These are phyloP conservation scores for Brevipalpus yothersi DNA, from an alignment of 1,140 invertebrate species.

Conservation along the genomic window DNA sequence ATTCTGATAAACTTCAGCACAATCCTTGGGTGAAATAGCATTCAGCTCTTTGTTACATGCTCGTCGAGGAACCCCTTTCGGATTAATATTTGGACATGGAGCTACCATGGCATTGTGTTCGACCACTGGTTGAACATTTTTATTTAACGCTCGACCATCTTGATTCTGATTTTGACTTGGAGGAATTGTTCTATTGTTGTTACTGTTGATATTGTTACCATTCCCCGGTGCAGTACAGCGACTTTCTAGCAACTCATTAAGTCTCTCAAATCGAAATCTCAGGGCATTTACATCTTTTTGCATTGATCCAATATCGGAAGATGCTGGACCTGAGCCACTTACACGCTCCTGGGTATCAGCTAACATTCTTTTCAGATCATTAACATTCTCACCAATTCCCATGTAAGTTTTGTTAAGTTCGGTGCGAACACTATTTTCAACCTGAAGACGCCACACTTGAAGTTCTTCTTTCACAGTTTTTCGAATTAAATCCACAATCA, in stretches of 20 bases:
- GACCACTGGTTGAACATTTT: not conserved
- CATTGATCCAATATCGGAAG: not conserved
- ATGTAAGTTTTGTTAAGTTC: too few species aligned
- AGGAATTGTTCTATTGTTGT: not conserved
- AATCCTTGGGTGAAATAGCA: slow-evolving; percentile 18
- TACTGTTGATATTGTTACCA: not conserved
- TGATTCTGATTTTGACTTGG: not conserved
- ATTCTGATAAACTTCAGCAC: slow-evolving; percentile 49
- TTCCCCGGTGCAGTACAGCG: not conserved
- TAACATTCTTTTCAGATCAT: too few species aligned
- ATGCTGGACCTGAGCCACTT: not conserved
- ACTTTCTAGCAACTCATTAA: not conserved
- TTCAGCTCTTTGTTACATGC: not conserved
- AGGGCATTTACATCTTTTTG: not conserved
- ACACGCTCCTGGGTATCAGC: too few species aligned
- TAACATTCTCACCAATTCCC: too few species aligned
- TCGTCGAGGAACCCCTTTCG: too few species aligned
- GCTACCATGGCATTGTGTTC: not conserved
- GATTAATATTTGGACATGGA: not conserved
- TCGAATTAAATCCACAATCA: too few species aligned
- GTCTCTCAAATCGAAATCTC: not conserved
- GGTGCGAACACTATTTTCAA: too few species aligned
- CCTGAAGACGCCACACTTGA: too few species aligned
- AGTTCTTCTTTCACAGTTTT: too few species aligned
- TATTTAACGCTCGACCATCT: not conserved